Conservation (phyloP, 2,888 invertebrate species). For the Thecocarcelia acutangulata region DNA sequence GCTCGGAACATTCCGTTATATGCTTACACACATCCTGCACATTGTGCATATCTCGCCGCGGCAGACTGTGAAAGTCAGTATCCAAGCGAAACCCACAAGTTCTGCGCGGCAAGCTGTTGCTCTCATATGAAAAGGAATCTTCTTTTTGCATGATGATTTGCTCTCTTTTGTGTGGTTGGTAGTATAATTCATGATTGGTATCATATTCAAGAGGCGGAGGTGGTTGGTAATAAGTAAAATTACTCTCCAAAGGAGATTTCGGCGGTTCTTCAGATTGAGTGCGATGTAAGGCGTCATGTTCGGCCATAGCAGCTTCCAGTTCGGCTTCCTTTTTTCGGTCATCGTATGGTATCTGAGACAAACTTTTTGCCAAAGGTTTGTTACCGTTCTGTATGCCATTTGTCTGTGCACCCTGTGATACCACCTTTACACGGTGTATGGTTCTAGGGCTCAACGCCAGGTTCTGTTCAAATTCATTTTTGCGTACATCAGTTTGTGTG, state of each 20-base stretch:
- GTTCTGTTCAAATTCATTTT: slow-evolving; percentile 87
- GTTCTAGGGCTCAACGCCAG: slow-evolving; percentile 89
- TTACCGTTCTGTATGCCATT: slow-evolving; percentile 89
- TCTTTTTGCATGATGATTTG: slow-evolving; percentile 52
- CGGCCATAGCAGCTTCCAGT: slow-evolving; percentile 73
- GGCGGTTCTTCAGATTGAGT: slow-evolving; percentile 93
- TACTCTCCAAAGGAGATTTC: slow-evolving; percentile 82
- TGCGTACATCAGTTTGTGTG: slow-evolving; percentile 94
- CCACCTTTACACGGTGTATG: slow-evolving; percentile 92
- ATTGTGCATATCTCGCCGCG: slow-evolving; percentile 77
- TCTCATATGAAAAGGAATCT: slow-evolving; percentile 78
- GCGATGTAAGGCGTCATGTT: slow-evolving; percentile 90
- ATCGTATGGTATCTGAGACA: slow-evolving; percentile 88
- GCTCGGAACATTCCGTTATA: slow-evolving; percentile 80
- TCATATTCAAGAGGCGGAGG: slow-evolving; percentile 76
- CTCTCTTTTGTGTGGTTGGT: slow-evolving; percentile 41
- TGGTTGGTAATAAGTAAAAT: slow-evolving; percentile 79
- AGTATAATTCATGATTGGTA: slow-evolving; percentile 64
- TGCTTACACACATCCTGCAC: slow-evolving; percentile 79
- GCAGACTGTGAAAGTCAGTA: slow-evolving; percentile 80
- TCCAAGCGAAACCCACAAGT: slow-evolving; percentile 79
- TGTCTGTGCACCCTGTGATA: slow-evolving; percentile 94
- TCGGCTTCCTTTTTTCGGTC: slow-evolving; percentile 59
- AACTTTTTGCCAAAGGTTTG: slow-evolving; percentile 91
- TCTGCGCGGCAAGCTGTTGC: slow-evolving; percentile 80